Conservation (phyloP, 64 coral and sea anemone species). For the Hydrozoanthus tunicans region DNA sequence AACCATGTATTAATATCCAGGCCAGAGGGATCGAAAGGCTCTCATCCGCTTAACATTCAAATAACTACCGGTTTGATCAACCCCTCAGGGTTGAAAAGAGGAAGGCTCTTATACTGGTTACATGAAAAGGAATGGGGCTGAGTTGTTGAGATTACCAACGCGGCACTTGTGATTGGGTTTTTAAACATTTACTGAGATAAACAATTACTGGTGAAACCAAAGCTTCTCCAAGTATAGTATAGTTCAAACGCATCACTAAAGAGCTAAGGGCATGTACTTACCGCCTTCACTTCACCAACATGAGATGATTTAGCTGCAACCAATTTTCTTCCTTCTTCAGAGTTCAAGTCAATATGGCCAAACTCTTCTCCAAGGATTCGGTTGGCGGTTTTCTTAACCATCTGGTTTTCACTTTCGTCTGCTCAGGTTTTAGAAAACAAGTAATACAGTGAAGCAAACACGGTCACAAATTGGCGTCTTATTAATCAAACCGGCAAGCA, state of each 20-base stretch:
- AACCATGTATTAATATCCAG: no score
- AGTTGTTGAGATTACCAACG: no score
- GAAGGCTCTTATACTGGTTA: no score
- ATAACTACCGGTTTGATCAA: no score
- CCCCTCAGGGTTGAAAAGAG: no score
- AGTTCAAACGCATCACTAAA: no score
- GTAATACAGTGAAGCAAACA: background rate
- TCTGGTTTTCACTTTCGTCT: slow-evolving; percentile 17
- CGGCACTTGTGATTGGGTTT: background rate
- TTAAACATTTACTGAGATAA: background rate
- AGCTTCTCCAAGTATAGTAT: background rate
- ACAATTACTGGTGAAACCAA: background rate
- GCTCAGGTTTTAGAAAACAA: background rate
- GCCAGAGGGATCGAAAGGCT: no score
- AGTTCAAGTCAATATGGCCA: slow-evolving; percentile 65
- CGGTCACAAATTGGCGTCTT: background rate
- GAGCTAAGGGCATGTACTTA: background rate
- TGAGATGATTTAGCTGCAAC: slow-evolving; percentile 76
- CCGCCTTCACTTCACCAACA: slow-evolving; percentile 61
- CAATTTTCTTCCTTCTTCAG: slow-evolving; percentile 78
- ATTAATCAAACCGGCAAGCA: background rate
- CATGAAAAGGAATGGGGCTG: no score
- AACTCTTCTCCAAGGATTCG: slow-evolving; percentile 84
- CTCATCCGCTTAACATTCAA: no score
- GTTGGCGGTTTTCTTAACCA: background rate